phyloP scores from a whole-genome alignment of 2,113 vertebrate species.

The Opisthocomus hoazin region DNA sequence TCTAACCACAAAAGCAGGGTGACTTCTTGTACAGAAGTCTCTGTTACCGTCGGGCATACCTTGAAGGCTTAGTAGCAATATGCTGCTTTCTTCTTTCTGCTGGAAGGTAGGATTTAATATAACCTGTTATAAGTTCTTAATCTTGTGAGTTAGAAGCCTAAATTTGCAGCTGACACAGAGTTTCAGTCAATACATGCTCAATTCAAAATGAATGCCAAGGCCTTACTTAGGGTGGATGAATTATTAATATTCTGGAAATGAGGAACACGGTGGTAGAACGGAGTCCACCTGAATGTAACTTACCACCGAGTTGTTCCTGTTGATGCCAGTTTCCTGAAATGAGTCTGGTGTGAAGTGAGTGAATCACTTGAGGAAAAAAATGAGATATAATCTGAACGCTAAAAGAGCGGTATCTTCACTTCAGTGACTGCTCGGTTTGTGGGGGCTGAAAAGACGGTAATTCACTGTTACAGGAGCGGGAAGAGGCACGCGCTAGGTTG shows the following conservation, averaged over 20 bases:
- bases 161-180: not conserved
- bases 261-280: not conserved
- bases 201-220: not conserved
- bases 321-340: not conserved
- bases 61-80: not conserved
- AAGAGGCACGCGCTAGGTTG: fast-evolving
- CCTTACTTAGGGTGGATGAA: not conserved
- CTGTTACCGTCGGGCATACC: not conserved
- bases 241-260: not conserved
- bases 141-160: not conserved
- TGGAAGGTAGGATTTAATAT: not conserved
- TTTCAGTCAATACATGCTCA: not conserved
- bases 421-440: not conserved
- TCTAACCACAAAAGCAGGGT: not conserved
- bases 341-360: not conserved
- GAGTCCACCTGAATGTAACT: not conserved
- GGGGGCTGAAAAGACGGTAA: not conserved
- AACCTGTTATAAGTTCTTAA: not conserved
- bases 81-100: not conserved
- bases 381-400: not conserved
- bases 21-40: not conserved
- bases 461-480: not conserved
- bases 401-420: not conserved
- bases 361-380: not conserved
- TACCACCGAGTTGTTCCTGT: not conserved